A percentile compares a stretch with the other conserved stretches of the same genome.
Conservation (phyloP, 2,888 invertebrate genomes). For the Bursaphelenchus okinawaensis region DNA sequence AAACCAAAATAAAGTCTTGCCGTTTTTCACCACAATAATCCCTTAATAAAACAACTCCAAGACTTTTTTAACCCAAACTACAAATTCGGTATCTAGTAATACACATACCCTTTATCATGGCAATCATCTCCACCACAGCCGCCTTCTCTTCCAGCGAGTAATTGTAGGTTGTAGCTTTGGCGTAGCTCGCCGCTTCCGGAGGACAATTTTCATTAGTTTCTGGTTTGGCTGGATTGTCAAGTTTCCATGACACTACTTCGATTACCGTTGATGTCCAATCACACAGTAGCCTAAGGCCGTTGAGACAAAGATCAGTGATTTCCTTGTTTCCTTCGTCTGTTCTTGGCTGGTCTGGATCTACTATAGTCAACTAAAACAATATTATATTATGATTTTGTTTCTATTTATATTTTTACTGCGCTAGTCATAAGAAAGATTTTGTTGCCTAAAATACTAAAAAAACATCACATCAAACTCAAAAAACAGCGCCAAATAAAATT, state of each 20-base stretch:
- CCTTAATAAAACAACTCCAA: no score
- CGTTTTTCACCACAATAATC: no score
- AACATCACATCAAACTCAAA: no score
- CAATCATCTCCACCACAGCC: slow-evolving; percentile 76
- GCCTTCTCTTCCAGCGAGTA: slow-evolving; percentile 94
- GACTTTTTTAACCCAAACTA: no score
- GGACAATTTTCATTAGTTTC: slow-evolving; percentile 83
- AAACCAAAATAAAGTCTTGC: no score
- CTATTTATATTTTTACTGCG: no score
- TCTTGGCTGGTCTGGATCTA: slow-evolving; percentile 61
- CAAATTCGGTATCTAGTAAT: no score
- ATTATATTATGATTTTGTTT: background rate
- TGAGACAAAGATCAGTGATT: slow-evolving; percentile 80
- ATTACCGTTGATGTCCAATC: slow-evolving; percentile 95
- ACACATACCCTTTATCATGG: slow-evolving; percentile 3
- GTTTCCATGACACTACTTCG: slow-evolving; percentile 73
- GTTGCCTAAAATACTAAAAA: no score
- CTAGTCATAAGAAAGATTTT: no score
- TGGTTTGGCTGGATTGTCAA: slow-evolving; percentile 93
- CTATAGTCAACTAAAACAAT: slow-evolving; percentile 22
- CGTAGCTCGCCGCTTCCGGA: slow-evolving; percentile 85
- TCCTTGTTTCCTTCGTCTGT: slow-evolving; percentile 85
- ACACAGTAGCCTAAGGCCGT: slow-evolving; percentile 84
- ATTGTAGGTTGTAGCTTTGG: slow-evolving; percentile 82
- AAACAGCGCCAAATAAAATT: no score